Evolutionary conservation across 2,888 invertebrate species (phyloP).

Genomic region (Noctua janthe): DNA sequence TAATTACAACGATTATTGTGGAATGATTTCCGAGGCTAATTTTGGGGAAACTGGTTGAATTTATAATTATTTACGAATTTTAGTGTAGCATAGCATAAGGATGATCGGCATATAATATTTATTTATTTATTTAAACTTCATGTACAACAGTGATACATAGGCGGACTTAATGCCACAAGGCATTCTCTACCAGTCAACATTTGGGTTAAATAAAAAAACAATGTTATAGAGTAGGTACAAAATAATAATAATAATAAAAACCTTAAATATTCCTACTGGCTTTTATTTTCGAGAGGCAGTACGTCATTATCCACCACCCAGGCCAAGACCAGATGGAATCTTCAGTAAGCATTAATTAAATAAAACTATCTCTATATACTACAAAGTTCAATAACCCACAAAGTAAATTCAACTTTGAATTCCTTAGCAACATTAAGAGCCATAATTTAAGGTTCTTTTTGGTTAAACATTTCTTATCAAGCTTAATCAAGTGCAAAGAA

Average conservation of each 20-base stretch:
- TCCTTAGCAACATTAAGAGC: background rate
- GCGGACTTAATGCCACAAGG: too few species aligned
- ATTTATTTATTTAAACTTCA: background rate
- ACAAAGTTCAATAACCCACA: background rate
- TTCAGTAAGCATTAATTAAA: background rate
- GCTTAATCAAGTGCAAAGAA: constrained; percentile 5
- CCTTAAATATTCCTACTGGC: background rate
- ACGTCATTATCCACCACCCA: background rate
- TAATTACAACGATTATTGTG: constrained; percentile 40
- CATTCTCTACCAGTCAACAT: too few species aligned
- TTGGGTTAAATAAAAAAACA: too few species aligned
- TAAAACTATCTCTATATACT: background rate
- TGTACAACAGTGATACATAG: too few species aligned
- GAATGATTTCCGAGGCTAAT: constrained; percentile 24
- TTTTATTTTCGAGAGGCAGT: background rate
- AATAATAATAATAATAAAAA: too few species aligned
- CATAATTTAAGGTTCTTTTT: background rate
- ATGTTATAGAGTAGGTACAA: too few species aligned
- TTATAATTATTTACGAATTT: background rate
- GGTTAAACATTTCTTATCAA: constrained; percentile 4
- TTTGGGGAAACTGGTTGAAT: constrained; percentile 6
- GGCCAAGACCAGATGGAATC: background rate
- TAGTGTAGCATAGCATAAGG: background rate
- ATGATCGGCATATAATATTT: background rate
- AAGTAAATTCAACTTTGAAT: background rate